Evolutionary conservation across 2,888 invertebrate genomes (phyloP).

Genomic region (Diadromus collaris): DNA sequence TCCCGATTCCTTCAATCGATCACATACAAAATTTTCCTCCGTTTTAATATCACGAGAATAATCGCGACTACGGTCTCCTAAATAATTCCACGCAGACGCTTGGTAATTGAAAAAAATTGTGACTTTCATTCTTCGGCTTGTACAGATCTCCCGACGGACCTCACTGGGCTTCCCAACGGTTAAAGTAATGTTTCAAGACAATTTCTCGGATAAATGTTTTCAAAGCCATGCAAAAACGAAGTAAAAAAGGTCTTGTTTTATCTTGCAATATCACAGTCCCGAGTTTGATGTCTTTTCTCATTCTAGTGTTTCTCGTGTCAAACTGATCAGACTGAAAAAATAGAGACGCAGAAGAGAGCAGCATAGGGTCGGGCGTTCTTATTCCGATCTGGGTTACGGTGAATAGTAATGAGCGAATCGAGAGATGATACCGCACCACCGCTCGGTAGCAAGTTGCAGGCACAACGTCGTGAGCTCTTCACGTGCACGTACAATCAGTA

Average conservation of each 20-base stretch:
- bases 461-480: slow-evolving; percentile 64
- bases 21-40: neutral
- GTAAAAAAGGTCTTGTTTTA: neutral
- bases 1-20: neutral
- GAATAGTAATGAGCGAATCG: slow-evolving; percentile 60
- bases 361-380: slow-evolving; percentile 43
- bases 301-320: slow-evolving; percentile 34
- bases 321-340: slow-evolving; percentile 60
- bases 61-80: neutral
- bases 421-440: slow-evolving; percentile 52
- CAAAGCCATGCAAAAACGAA: neutral
- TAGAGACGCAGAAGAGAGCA: slow-evolving; percentile 50
- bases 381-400: slow-evolving; percentile 61
- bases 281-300: slow-evolving; percentile 10
- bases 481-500: slow-evolving; percentile 66
- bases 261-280: neutral
- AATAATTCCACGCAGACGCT: neutral
- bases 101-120: neutral
- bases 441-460: slow-evolving; percentile 29
- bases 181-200: neutral
- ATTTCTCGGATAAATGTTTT: neutral
- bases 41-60: neutral
- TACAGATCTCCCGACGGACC: neutral
- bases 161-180: neutral
- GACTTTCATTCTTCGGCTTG: neutral